Percentiles rank a stretch among this genome's conserved stretches.
Conservation (phyloP, 2,888 invertebrate genomes). For the Sycophila texana region DNA sequence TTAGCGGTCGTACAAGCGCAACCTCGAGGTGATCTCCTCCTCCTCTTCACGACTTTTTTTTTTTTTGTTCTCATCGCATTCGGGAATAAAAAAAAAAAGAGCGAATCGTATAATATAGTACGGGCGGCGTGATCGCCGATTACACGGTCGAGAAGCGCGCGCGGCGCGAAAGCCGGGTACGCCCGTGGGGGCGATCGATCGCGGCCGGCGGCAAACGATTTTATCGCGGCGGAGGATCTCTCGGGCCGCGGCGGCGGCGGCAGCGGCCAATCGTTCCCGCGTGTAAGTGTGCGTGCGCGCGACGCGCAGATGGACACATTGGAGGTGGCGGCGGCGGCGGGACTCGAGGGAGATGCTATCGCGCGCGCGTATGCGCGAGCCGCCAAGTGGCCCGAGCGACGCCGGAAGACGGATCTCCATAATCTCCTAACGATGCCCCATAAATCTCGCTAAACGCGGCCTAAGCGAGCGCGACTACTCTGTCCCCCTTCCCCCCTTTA, state of each 20-base stretch:
- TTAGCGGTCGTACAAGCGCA: neutral
- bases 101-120: neutral
- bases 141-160: slow-evolving; percentile 4
- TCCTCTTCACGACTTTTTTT: neutral
- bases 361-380: neutral
- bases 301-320: neutral
- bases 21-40: slow-evolving; percentile 6
- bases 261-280: slow-evolving; percentile 24
- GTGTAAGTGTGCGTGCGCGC: neutral
- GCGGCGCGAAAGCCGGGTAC: slow-evolving; percentile 7
- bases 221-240: slow-evolving; percentile 33
- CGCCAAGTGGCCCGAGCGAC: slow-evolving; percentile 18
- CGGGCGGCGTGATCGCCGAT: slow-evolving; percentile 36
- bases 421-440: slow-evolving; percentile 53
- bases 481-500: no score
- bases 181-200: slow-evolving; percentile 42
- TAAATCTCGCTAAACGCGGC: slow-evolving; percentile 44
- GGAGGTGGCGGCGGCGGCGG: slow-evolving; percentile 1
- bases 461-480: slow-evolving; percentile 19
- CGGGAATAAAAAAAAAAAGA: neutral
- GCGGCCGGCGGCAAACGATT: slow-evolving; percentile 21
- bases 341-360: neutral
- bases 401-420: slow-evolving; percentile 53
- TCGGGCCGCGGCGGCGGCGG: neutral
- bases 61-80: neutral